Base-by-base conservation (phyloP, 1,140 invertebrate species). In the Hylyphantes graminicola region DNA sequence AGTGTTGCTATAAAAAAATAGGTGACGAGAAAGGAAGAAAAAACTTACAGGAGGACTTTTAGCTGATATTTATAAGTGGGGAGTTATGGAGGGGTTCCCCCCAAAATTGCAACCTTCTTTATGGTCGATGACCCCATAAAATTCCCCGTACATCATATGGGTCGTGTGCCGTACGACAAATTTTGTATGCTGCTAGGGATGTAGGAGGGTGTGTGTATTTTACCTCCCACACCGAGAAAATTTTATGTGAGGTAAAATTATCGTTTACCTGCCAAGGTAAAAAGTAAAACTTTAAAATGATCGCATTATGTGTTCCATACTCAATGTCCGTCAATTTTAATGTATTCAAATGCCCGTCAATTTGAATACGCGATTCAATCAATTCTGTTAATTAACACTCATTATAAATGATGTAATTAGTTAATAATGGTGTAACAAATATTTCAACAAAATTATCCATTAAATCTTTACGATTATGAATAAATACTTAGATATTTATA, bases 31-130 rank as follows among this genome's bases (percentile, higher is more conserved):
- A 81, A 81, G 79, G 35, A 35, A 35, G 35, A 35, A 81, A 81
- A 81, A 81, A 81, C 77, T 11, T 81, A 81, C 79, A 81, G 35
- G 79, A 81, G 68, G 68, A 81, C 68, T 81, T 81, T 81, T 81
- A 55, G 63, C 48, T 59, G 68, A 73, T 64, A 72, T 73, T 64
- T 57, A 81, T 81, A 79, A 63, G 79, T 63, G 50, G 15, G 35
- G 68, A 63, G 79, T 61, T 81, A 73, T 59, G 64, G 68, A 54
- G 64, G 54, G 64, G 54, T 81, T 81, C 79, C 79, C 68, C 15
- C 68, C 15, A 50, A 67, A 70, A 68, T 57, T 19, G 48, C 51
- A 81, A 67, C 78, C 79, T 81, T 73, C 68, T 81, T 73, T 53
- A 81, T 13, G 68, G 79, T 81, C 79, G 78, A 61, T 73, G 79